These are phyloP conservation scores for Phrynosoma platyrhinos DNA, from an alignment of 2,113 vertebrate genomes.

Conservation along the genomic window DNA sequence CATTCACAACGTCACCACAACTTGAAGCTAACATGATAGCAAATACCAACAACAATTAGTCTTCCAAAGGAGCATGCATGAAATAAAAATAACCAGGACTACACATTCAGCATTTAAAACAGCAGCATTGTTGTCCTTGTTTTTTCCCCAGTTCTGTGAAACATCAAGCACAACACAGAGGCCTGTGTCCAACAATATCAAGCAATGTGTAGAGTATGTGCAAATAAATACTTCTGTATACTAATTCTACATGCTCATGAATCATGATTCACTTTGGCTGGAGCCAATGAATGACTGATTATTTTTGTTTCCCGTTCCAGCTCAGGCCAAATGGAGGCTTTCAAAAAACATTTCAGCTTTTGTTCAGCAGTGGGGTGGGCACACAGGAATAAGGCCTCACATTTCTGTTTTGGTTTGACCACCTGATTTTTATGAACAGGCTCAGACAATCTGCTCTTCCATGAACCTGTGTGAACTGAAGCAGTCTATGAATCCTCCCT, in stretches of 20 bases:
- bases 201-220: not conserved
- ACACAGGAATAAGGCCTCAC: not conserved
- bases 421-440: not conserved
- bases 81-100: not conserved
- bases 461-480: not conserved
- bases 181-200: too few relatives aligned
- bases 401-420: not conserved
- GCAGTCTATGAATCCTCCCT: not conserved
- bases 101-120: not conserved
- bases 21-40: too few relatives aligned
- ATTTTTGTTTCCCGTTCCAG: not conserved
- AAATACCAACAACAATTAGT: too few relatives aligned
- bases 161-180: not conserved
- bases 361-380: not conserved
- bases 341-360: not conserved
- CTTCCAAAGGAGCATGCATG: not conserved
- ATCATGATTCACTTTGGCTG: not conserved
- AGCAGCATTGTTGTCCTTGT: not conserved
- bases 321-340: not conserved
- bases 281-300: not conserved
- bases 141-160: not conserved
- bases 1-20: too few relatives aligned
- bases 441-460: not conserved
- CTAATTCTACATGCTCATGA: not conserved
- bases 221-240: not conserved